Evolutionary conservation across 2,113 vertebrate species (phyloP), one percentile per base, ranked within the genome.

Genomic region (Oryzias javanicus): DNA sequence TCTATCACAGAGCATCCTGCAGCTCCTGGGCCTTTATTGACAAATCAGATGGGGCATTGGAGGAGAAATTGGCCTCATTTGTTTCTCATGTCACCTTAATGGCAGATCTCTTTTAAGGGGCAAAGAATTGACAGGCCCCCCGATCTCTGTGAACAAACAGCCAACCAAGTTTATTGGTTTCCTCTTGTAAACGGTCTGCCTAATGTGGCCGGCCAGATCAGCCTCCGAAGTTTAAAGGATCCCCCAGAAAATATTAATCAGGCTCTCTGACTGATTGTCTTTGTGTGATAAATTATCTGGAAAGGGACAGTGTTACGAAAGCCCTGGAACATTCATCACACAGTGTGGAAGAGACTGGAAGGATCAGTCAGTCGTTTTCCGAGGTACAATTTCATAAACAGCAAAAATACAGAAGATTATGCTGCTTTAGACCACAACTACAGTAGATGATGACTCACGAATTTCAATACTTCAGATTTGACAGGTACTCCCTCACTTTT

Each of bases 51-150:
- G 84, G 88, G 89, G 90, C 83, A 86, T 87, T 87, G 89, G 87
- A 75, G 86, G 85, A 86, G 85, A 92, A 93, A 94, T 89, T 90
- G 91, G 88, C 85, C 90, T 91, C 89, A 83, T 92, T 93, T 90
- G 90, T 94, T 93, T 92, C 85, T 90, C 86, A 64, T 84, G 86
- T 88, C 88, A 81, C 89, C 82, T 82, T 91, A 90, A 92, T 91
- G 88, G 86, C 89, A 92, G 86, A 81, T 80, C 67, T 72, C 59
- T 59, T 91, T 87, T 88, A 83, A 82, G 85, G 84, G 90, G 85
- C 89, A 80, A 80, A 79, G 81, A 90, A 92, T 90, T 87, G 91
- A 89, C 88, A 86, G 64, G 70, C 68, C 83, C n/a, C 74, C 56
- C 50, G 60, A 88, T 81, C 83, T 82, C 83, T 73, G 86, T 87